Conservation (phyloP, 2,888 invertebrate genomes). For the Spialia ferax region DNA sequence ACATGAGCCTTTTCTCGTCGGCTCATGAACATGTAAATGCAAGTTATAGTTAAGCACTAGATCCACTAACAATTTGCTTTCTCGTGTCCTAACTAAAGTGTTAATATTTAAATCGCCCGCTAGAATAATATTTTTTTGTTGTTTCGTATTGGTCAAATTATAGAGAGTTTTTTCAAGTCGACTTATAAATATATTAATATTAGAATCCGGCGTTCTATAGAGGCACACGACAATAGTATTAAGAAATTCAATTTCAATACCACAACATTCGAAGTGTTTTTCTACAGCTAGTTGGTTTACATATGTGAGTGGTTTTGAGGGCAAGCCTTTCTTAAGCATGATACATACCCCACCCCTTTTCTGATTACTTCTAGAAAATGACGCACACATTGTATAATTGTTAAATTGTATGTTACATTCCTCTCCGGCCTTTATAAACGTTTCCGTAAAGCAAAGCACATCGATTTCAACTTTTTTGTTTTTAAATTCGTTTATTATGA, state of each 20-base stretch:
- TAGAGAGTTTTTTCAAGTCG: background rate
- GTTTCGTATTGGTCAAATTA: background rate
- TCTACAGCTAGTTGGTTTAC: background rate
- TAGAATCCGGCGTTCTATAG: conserved; percentile 8
- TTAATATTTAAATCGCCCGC: conserved; percentile 11
- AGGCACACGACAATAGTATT: background rate
- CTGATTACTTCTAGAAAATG: background rate
- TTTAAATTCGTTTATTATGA: background rate
- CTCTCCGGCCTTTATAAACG: background rate
- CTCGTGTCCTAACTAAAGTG: conserved; percentile 1
- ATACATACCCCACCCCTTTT: conserved; percentile 12
- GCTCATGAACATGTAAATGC: background rate
- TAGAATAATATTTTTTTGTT: background rate
- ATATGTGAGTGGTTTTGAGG: background rate
- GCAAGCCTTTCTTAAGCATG: background rate
- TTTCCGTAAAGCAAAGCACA: conserved; percentile 1
- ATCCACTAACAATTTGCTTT: background rate
- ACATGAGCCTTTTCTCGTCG: conserved; percentile 1
- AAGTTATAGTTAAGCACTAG: background rate
- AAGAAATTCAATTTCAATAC: background rate
- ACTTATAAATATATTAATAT: background rate
- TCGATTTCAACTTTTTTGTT: background rate
- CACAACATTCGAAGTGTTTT: conserved; percentile 14
- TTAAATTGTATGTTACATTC: background rate
- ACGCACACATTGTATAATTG: background rate